A percentile compares a stretch with the other conserved stretches of the same genome.
These are phyloP conservation scores for Sebastes iracundus DNA, from an alignment of 2,797 vertebrate genomes.

Conservation along the genomic window DNA sequence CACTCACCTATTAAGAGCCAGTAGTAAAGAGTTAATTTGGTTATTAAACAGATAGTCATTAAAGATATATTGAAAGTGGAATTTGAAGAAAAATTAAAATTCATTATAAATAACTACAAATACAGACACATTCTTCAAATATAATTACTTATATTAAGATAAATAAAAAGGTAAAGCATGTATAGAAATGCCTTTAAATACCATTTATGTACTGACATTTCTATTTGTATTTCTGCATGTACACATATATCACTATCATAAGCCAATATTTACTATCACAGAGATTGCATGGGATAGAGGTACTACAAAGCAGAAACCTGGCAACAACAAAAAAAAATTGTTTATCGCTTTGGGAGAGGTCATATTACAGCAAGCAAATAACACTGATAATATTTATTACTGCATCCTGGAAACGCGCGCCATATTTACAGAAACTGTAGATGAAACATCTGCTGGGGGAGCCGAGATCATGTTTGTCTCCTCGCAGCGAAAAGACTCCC, in stretches of 20 bases:
- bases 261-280: constrained; percentile 11
- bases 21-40: neutral
- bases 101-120: neutral
- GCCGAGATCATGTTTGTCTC: constrained; percentile 32
- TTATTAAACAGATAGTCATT: neutral
- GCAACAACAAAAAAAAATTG: constrained; percentile 26
- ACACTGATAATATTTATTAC: constrained; percentile 38
- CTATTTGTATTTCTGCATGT: neutral
- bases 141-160: neutral
- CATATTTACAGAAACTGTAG: constrained; percentile 40
- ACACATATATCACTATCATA: neutral
- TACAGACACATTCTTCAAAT: neutral
- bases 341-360: constrained; percentile 34
- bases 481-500: neutral
- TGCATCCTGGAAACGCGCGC: constrained; percentile 10
- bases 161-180: neutral
- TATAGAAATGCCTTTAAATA: neutral
- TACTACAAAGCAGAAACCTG: constrained; percentile 15
- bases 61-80: neutral
- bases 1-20: too few species aligned
- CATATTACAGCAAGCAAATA: constrained; percentile 35
- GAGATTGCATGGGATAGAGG: neutral
- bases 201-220: neutral
- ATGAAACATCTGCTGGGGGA: constrained; percentile 35
- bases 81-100: neutral